Evolutionary conservation across 2,797 vertebrate species (phyloP).

Genomic region (Anableps anableps): DNA sequence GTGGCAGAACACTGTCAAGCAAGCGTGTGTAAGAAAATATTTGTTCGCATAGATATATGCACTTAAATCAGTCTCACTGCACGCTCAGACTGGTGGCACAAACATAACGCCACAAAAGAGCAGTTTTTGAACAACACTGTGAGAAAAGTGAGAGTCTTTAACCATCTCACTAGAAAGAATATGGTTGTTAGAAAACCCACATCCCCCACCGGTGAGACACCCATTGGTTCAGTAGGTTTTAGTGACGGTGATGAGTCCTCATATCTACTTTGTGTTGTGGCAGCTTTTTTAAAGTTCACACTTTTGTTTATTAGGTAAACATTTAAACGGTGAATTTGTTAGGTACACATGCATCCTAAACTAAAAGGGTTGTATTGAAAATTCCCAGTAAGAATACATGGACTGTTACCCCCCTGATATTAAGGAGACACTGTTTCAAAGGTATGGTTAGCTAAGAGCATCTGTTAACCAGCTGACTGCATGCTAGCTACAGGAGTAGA

Average conservation of each 20-base stretch:
- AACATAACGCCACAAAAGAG: too few relatives aligned
- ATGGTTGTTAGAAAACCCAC: background rate
- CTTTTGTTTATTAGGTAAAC: background rate
- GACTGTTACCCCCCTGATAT: background rate
- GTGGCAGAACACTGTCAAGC: too few relatives aligned
- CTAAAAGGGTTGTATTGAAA: background rate
- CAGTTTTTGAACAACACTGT: too few relatives aligned
- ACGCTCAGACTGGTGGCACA: too few relatives aligned
- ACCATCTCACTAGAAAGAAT: too few relatives aligned
- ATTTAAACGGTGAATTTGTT: background rate
- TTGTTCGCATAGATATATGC: too few relatives aligned
- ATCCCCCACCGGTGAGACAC: too few relatives aligned
- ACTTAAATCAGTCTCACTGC: too few relatives aligned
- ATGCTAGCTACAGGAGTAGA: background rate
- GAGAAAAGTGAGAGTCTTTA: too few relatives aligned
- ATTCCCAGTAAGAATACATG: background rate
- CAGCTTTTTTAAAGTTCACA: background rate
- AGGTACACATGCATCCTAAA: background rate
- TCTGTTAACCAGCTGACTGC: background rate
- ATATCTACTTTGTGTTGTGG: background rate
- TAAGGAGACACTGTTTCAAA: background rate
- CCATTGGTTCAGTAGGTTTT: too few relatives aligned
- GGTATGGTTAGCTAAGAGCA: background rate
- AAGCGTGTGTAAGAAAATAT: too few relatives aligned
- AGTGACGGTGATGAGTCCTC: background rate